Percentiles rank a stretch among this genome's conserved stretches.
Conservation (phyloP, 30 jellyfish, hydroid and myxozoan species). For the Euphysa ruthae region DNA sequence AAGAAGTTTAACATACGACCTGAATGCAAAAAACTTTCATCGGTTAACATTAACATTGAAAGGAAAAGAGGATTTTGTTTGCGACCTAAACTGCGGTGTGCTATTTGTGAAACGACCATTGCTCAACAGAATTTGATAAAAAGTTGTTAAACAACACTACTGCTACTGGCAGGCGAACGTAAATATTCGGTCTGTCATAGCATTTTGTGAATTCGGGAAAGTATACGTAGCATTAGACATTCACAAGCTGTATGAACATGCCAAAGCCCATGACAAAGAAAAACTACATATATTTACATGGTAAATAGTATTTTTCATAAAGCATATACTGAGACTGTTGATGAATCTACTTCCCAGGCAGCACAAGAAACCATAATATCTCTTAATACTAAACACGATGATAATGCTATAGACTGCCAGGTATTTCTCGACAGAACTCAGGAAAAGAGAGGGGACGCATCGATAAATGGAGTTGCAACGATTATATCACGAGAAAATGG, state of each 20-base stretch:
- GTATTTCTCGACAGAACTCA: neutral
- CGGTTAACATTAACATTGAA: neutral
- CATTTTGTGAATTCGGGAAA: neutral
- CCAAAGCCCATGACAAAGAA: neutral
- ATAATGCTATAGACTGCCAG: neutral
- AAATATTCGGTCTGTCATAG: neutral
- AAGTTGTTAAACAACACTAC: neutral
- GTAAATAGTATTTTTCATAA: too few relatives aligned
- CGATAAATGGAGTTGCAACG: neutral
- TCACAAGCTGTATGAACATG: too few relatives aligned
- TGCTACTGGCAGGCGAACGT: neutral
- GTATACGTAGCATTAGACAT: neutral
- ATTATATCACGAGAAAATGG: neutral
- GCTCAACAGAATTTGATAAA: neutral
- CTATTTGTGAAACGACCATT: neutral
- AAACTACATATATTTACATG: too few relatives aligned
- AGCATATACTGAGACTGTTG: too few relatives aligned
- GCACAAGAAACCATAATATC: neutral
- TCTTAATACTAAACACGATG: neutral
- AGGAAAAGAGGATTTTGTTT: neutral
- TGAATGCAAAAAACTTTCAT: too few relatives aligned
- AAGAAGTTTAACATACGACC: neutral
- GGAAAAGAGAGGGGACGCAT: neutral
- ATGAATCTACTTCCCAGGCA: too few relatives aligned
- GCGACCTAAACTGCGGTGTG: neutral